These are phyloP conservation scores for Drosophila nasuta DNA, from an alignment of 1,140 invertebrate genomes.

Conservation along the genomic window DNA sequence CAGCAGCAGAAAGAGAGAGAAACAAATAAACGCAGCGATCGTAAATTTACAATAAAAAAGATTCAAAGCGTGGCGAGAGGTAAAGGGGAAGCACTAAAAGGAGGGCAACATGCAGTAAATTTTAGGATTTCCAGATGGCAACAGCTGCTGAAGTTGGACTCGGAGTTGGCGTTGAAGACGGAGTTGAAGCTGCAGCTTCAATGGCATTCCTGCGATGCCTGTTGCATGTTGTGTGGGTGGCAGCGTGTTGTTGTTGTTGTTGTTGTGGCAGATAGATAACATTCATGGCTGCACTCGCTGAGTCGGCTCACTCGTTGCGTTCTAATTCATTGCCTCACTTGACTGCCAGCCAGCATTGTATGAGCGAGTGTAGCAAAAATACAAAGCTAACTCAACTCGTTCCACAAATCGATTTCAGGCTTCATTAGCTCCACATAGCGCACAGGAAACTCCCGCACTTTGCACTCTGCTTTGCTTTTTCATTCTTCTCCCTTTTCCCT, in stretches of 20 bases:
- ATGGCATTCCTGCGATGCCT: constrained; percentile 19
- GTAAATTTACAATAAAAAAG: constrained; percentile 68
- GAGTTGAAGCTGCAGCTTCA: neutral
- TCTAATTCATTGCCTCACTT: constrained; percentile 55
- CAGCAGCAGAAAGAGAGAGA: constrained; percentile 23
- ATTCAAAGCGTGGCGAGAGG: neutral
- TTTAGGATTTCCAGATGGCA: constrained; percentile 74
- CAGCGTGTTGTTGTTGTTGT: no score
- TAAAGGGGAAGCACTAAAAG: constrained; percentile 33
- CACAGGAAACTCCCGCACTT: constrained; percentile 76
- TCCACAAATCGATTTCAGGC: constrained; percentile 78
- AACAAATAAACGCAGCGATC: constrained; percentile 65
- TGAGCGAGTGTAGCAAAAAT: neutral
- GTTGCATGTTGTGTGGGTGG: constrained; percentile 50
- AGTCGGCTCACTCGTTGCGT: constrained; percentile 42
- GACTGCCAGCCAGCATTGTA: constrained; percentile 23
- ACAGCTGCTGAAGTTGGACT: constrained; percentile 54
- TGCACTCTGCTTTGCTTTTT: constrained; percentile 51
- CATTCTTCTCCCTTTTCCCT: constrained; percentile 27
- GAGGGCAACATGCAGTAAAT: constrained; percentile 62
- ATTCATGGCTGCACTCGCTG: constrained; percentile 6
- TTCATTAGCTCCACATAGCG: constrained; percentile 67
- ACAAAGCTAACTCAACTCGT: constrained; percentile 22
- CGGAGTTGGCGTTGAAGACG: neutral
- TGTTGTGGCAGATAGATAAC: constrained; percentile 38